Conservation (phyloP, 2,888 invertebrate species). For the Melanchra persicariae region DNA sequence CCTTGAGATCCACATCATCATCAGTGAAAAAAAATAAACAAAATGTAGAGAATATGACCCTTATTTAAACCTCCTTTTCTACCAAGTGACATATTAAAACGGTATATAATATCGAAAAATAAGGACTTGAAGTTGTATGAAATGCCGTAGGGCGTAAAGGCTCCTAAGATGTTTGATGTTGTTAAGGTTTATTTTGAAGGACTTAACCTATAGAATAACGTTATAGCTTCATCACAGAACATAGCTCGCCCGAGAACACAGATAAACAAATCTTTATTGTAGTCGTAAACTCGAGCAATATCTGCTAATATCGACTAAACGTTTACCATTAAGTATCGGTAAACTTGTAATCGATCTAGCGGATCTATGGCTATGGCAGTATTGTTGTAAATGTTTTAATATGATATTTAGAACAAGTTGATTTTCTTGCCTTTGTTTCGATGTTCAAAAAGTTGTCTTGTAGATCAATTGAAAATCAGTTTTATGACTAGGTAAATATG, state of each 20-base stretch:
- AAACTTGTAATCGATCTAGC: conserved; percentile 12
- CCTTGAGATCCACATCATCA: background rate
- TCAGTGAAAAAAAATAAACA: too few relatives aligned
- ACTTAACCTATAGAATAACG: background rate
- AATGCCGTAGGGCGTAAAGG: too few relatives aligned
- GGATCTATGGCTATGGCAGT: background rate
- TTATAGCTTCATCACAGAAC: conserved; percentile 2
- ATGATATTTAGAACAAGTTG: background rate
- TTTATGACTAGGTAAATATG: background rate
- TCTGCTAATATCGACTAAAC: conserved; percentile 23
- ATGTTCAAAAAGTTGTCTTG: background rate
- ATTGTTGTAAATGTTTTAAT: conserved; percentile 2
- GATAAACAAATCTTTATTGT: conserved; percentile 26
- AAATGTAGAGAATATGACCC: too few relatives aligned
- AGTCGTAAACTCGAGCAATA: conserved; percentile 32
- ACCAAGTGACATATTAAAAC: too few relatives aligned
- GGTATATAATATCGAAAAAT: too few relatives aligned
- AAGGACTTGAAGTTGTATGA: too few relatives aligned
- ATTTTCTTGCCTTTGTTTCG: background rate
- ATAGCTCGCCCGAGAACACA: background rate
- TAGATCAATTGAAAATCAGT: background rate
- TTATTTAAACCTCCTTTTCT: too few relatives aligned
- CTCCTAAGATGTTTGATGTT: too few relatives aligned
- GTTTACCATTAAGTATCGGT: conserved; percentile 26
- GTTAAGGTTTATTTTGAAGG: background rate